These are phyloP conservation scores for Drosophila erecta DNA, from an alignment of 1,140 invertebrate genomes.

Conservation along the genomic window DNA sequence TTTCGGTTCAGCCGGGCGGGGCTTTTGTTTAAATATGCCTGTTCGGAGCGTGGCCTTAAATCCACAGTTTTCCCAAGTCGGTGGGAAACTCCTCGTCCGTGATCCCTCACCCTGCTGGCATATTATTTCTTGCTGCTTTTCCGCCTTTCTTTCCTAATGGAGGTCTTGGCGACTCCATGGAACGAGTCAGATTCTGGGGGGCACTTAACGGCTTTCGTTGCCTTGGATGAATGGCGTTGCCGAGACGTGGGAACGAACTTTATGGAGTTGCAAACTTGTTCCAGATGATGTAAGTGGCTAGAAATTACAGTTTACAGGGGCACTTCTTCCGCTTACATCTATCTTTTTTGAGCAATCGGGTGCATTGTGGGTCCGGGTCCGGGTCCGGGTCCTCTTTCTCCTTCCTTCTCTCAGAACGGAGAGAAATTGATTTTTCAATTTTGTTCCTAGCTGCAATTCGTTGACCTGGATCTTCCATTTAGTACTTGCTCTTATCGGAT, in stretches of 20 bases:
- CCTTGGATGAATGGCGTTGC: conserved; percentile 36
- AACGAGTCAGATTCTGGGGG: conserved; percentile 25
- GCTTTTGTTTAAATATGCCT: conserved; percentile 63
- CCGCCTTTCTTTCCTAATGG: conserved; percentile 31
- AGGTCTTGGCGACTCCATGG: conserved; percentile 6
- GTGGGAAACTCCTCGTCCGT: background rate
- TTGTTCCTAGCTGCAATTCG: conserved; percentile 22
- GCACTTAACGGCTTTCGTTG: conserved; percentile 69
- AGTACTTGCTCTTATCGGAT: conserved; percentile 16
- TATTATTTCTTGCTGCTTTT: conserved; percentile 65
- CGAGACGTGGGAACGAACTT: conserved; percentile 45
- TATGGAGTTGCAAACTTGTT: conserved; percentile 66
- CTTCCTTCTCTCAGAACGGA: background rate
- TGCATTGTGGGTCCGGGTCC: conserved; percentile 45
- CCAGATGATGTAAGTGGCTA: conserved; percentile 63
- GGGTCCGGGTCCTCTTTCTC: conserved; percentile 20
- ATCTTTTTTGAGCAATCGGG: conserved; percentile 16
- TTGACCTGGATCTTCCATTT: conserved; percentile 48
- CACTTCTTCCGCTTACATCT: background rate
- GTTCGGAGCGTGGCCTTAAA: conserved; percentile 34
- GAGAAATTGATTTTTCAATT: conserved; percentile 38
- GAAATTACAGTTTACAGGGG: conserved; percentile 34
- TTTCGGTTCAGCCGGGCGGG: conserved; percentile 44
- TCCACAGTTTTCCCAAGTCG: conserved; percentile 44
- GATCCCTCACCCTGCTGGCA: conserved; percentile 13